These are phyloP conservation scores for Tetraodon nigroviridis DNA, from an alignment of 2,113 vertebrate species.

Conservation along the genomic window DNA sequence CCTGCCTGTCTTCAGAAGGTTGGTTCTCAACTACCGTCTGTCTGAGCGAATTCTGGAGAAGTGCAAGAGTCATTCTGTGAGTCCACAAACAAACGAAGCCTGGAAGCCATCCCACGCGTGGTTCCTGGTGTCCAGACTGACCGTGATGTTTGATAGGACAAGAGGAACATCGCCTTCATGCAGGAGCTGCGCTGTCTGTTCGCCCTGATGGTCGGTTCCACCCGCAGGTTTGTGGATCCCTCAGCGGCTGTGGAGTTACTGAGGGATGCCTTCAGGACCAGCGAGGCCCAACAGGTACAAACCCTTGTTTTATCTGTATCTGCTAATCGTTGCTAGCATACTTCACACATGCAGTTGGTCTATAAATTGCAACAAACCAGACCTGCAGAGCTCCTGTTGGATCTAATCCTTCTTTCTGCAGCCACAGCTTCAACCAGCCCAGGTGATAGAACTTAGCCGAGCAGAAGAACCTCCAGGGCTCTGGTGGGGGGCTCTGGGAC, in stretches of 20 bases:
- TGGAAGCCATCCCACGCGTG: neutral
- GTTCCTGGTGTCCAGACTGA: neutral
- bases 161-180: slow-evolving; percentile 94
- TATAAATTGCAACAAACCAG: neutral
- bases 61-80: slow-evolving; percentile 82
- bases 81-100: slow-evolving; percentile 37
- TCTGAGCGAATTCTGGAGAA: slow-evolving; percentile 81
- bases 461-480: no score
- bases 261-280: slow-evolving; percentile 85
- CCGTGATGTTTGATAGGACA: slow-evolving; percentile 74
- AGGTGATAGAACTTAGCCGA: no score
- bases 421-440: no score
- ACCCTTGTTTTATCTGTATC: neutral
- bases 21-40: slow-evolving; percentile 89
- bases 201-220: slow-evolving; percentile 90
- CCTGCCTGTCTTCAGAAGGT: slow-evolving; percentile 87
- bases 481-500: no score
- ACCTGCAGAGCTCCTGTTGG: neutral
- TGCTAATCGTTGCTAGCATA: neutral
- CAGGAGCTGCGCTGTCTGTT: slow-evolving; percentile 94
- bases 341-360: neutral
- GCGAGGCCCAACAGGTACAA: slow-evolving; percentile 93
- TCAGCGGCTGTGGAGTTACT: slow-evolving; percentile 87
- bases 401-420: neutral
- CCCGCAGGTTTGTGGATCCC: slow-evolving; percentile 89